phyloP scores from a whole-genome alignment of 2,888 invertebrate genomes.

The Spicauda simplicius region DNA sequence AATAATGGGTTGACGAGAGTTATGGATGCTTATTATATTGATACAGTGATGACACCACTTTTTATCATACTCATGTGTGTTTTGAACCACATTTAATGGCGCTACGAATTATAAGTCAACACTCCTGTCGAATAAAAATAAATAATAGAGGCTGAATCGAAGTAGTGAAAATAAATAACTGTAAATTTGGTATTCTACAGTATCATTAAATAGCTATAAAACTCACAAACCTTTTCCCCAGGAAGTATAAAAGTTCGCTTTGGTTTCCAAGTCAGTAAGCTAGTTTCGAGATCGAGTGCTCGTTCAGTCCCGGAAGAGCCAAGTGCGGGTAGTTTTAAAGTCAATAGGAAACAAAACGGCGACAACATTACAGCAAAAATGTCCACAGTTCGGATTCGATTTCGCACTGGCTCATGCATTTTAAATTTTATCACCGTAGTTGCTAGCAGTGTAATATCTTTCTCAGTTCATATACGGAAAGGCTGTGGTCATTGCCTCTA shows the following conservation, averaged over 20 bases:
- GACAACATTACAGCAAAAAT: conserved; percentile 24
- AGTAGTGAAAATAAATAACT: too few relatives aligned
- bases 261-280: conserved; percentile 34
- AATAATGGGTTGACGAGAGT: too few relatives aligned
- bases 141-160: too few relatives aligned
- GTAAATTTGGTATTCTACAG: background rate
- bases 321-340: conserved; percentile 40
- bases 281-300: conserved; percentile 42
- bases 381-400: conserved; percentile 22
- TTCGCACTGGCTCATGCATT: conserved; percentile 21
- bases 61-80: too few relatives aligned
- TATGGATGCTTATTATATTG: too few relatives aligned
- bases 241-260: conserved; percentile 20
- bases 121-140: too few relatives aligned
- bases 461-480: conserved; percentile 19
- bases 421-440: conserved; percentile 17
- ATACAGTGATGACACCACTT: too few relatives aligned
- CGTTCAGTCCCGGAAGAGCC: conserved; percentile 33
- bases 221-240: conserved; percentile 6
- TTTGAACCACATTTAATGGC: too few relatives aligned
- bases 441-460: conserved; percentile 4
- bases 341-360: conserved; percentile 43
- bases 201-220: conserved; percentile 9
- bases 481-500: background rate
- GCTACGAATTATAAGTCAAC: too few relatives aligned